A percentile compares a stretch with the other conserved stretches of the same genome.
Conservation (phyloP, 2,888 invertebrate species). For the Galerucella nymphaeae region DNA sequence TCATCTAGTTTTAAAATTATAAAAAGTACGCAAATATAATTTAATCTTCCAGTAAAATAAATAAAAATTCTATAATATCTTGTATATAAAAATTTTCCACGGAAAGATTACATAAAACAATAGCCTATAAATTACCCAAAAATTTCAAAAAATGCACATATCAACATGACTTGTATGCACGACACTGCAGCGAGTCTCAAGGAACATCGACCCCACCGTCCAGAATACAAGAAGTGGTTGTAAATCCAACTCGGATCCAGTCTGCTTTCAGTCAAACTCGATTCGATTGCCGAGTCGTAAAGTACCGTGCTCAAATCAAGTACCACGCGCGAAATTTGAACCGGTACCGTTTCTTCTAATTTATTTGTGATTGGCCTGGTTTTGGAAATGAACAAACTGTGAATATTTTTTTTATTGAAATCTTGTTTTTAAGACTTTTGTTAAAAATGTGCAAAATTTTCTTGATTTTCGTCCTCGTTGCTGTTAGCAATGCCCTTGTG, state of each 20-base stretch:
- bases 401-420: not conserved
- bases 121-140: conserved; percentile 13
- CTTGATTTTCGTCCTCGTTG: not conserved
- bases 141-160: conserved; percentile 1
- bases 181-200: conserved; percentile 37
- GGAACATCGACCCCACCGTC: conserved; percentile 46
- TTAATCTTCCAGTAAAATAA: too few relatives aligned
- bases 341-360: not conserved
- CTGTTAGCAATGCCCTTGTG: not conserved
- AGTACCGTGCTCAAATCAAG: not conserved
- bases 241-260: conserved; percentile 31
- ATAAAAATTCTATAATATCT: too few relatives aligned
- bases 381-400: not conserved
- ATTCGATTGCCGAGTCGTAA: conserved; percentile 1
- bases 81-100: not conserved
- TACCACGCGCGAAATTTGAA: conserved; percentile 4
- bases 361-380: conserved; percentile 2
- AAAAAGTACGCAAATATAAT: too few relatives aligned
- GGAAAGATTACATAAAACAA: conserved; percentile 8
- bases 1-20: too few relatives aligned
- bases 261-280: conserved; percentile 32
- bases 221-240: conserved; percentile 44
- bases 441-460: not conserved
- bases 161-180: conserved; percentile 23
- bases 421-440: not conserved